A percentile compares a stretch with the other conserved stretches of the same genome.
Conservation (phyloP, 2,888 invertebrate genomes). For the Troides oblongomaculatus region DNA sequence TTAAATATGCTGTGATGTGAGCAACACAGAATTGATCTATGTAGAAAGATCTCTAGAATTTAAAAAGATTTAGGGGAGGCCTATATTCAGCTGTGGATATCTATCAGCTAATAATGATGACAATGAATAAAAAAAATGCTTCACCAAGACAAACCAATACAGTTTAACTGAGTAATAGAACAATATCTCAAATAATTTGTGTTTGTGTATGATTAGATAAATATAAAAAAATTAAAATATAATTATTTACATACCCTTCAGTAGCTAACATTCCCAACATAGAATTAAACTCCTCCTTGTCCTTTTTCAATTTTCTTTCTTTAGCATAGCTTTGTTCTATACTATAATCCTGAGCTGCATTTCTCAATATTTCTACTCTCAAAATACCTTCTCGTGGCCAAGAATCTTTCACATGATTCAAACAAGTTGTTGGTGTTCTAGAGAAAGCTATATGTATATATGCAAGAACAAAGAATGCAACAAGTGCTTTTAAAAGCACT, state of each 20-base stretch:
- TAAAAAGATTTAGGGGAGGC: no score
- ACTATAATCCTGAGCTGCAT: slow-evolving; percentile 86
- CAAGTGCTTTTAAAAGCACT: slow-evolving; percentile 86
- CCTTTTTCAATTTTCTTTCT: slow-evolving; percentile 86
- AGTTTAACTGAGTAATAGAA: no score
- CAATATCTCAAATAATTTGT: no score
- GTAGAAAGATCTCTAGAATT: no score
- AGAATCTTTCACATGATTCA: slow-evolving; percentile 90
- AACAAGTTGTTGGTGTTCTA: slow-evolving; percentile 94
- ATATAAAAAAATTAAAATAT: neutral
- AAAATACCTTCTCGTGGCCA: slow-evolving; percentile 98
- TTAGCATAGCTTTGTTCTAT: slow-evolving; percentile 92
- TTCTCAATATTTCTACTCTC: slow-evolving; percentile 91
- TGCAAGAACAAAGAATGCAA: slow-evolving; percentile 93
- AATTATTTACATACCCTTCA: slow-evolving; percentile 78
- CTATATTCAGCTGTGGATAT: no score
- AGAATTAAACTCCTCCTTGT: slow-evolving; percentile 80
- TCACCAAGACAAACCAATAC: no score
- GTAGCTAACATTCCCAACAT: slow-evolving; percentile 83
- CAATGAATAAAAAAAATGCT: no score
- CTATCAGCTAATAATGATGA: no score
- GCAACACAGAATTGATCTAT: no score
- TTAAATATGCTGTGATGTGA: no score
- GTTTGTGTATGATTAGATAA: neutral
- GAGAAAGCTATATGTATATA: slow-evolving; percentile 98